Evolutionary conservation across 2,888 invertebrate species (phyloP).

Genomic region (Cloeon dipterum): DNA sequence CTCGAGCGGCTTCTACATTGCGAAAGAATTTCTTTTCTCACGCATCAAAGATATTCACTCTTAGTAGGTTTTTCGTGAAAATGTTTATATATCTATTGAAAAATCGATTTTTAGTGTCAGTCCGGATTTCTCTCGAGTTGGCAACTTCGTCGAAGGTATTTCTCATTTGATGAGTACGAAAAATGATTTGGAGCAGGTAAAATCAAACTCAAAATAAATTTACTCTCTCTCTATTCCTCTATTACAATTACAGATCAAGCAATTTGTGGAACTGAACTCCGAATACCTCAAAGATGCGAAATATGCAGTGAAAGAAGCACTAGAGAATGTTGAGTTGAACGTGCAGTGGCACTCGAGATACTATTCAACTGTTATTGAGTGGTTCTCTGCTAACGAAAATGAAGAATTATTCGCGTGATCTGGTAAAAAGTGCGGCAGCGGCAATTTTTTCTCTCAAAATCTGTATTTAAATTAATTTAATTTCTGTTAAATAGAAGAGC

Average conservation of each 20-base stretch:
- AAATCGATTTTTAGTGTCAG: too few relatives aligned
- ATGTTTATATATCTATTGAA: background rate
- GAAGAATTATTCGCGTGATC: too few relatives aligned
- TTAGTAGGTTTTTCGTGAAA: constrained; percentile 26
- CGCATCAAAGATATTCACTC: constrained; percentile 35
- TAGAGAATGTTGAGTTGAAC: constrained; percentile 50
- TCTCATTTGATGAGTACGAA: constrained; percentile 23
- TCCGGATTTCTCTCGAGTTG: constrained; percentile 16
- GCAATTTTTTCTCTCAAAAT: too few relatives aligned
- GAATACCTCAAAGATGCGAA: constrained; percentile 38
- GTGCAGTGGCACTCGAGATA: constrained; percentile 45
- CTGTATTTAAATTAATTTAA: too few relatives aligned
- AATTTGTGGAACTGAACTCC: constrained; percentile 27
- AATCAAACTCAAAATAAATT: background rate
- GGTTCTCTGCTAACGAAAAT: background rate
- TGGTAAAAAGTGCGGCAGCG: too few relatives aligned
- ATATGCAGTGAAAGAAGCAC: constrained; percentile 41
- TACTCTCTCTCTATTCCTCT: too few relatives aligned
- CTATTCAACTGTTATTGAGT: constrained; percentile 13
- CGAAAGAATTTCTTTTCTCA: constrained; percentile 42
- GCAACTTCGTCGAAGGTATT: constrained; percentile 20
- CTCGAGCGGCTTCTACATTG: constrained; percentile 42
- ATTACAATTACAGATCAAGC: constrained; percentile 27
- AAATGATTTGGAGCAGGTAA: constrained; percentile 21
- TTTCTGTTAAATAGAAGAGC: too few relatives aligned